Base-by-base conservation (phyloP, 2,797 vertebrate genomes). In the Dromococcyx pavoninus region DNA sequence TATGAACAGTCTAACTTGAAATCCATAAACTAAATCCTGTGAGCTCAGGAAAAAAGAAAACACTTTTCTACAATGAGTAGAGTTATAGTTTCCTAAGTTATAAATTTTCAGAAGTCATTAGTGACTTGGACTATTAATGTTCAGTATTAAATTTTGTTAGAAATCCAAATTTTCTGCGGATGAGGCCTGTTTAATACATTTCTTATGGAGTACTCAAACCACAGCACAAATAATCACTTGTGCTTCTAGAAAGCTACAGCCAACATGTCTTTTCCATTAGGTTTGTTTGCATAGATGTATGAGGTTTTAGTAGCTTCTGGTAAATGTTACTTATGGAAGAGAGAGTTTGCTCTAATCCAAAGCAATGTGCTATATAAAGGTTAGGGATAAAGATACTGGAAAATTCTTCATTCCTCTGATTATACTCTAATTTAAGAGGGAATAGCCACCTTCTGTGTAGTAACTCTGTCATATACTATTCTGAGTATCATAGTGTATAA, bases 61-160 rank as follows among this genome's bases (percentile, higher is more conserved):
- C 13, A 35, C 12, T 66, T 53, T 86, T 75, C 61, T 83, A 11
- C 39, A 58, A 69, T 77, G 27, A 60, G 75, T 57, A 75, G 11
- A 74, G 37, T 54, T 90, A 61, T 6, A 35, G 64, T 81, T 92
- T 86, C 83, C 62, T 54, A 75, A 58, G 37, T 71, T 81, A 88
- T 69, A 21, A 23, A 48, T 88, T 86, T 95, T 88, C 60, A 93
- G 58, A 88, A 90, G 66, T 75, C 70, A 48, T 75, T 86, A 81
- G 51, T 86, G 83, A 90, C 64, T 66, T 84, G 33, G 17, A 81
- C 8, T 58, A 65, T 6, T 27, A 89, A 88, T 17, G 35, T 35
- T 91, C 37, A 53, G n/a, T n/a, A 70, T 76, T 65, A 88, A 78
- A 64, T 17, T 74, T 65, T 94, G 43, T 35, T 67, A 33, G 50